phyloP scores from a whole-genome alignment of 2,888 invertebrate species.

The Drosophila testacea region DNA sequence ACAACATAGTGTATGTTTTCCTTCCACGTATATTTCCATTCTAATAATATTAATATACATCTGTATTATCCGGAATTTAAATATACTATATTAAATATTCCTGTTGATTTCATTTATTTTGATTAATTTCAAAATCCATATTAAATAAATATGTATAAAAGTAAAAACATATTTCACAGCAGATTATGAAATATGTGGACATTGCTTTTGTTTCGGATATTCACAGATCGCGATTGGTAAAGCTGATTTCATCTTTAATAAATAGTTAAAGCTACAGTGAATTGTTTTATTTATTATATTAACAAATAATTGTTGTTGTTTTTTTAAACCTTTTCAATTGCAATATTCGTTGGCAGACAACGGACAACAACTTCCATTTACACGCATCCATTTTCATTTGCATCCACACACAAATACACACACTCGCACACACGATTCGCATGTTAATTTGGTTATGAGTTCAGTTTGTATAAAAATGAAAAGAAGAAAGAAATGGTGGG shows the following conservation, averaged over 20 bases:
- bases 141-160: not conserved
- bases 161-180: no score
- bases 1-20: no score
- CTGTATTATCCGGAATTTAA: no score
- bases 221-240: not conserved
- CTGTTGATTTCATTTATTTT: no score
- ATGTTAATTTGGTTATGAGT: constrained; percentile 48
- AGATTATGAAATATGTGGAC: not conserved
- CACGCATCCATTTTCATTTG: constrained; percentile 17
- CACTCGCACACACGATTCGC: constrained; percentile 6
- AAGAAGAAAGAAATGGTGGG: not conserved
- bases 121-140: no score
- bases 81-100: no score
- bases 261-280: constrained; percentile 10
- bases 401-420: constrained; percentile 1
- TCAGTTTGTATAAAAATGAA: constrained; percentile 17
- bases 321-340: constrained; percentile 21
- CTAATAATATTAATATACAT: no score
- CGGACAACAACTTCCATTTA: not conserved
- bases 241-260: constrained; percentile 4
- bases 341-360: constrained; percentile 18
- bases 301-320: constrained; percentile 23
- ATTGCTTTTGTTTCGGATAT: not conserved
- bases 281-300: constrained; percentile 30
- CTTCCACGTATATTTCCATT: no score